These are phyloP conservation scores for Semicossyphus pulcher DNA, from an alignment of 2,113 vertebrate genomes.

Conservation along the genomic window DNA sequence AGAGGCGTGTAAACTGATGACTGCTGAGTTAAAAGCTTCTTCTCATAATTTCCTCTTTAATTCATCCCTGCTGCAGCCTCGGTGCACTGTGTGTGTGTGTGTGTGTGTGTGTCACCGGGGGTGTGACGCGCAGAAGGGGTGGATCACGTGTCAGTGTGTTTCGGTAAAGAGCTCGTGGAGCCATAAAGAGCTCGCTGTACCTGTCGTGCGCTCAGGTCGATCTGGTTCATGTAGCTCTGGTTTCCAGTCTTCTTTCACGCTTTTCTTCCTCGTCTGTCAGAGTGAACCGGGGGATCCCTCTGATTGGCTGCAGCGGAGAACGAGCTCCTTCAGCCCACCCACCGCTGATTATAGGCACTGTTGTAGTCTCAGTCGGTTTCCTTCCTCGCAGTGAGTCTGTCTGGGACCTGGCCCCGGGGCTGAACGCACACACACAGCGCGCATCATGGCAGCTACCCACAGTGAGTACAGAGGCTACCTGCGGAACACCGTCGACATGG, in stretches of 20 bases:
- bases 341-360: conserved; percentile 73
- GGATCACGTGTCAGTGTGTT: conserved; percentile 36
- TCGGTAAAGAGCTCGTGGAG: background rate
- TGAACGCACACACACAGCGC: conserved; percentile 49
- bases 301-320: conserved; percentile 77
- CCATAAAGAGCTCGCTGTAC: conserved; percentile 54
- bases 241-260: background rate
- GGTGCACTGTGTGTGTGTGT: background rate
- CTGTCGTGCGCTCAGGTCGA: conserved; percentile 43
- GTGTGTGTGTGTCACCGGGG: conserved; percentile 33
- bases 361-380: conserved; percentile 32
- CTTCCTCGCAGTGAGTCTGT: conserved; percentile 69
- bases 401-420: conserved; percentile 59
- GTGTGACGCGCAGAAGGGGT: conserved; percentile 47
- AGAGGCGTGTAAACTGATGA: too few relatives aligned
- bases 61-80: too few relatives aligned
- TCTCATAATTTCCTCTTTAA: too few relatives aligned
- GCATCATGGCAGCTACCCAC: conserved; percentile 84
- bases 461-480: conserved; percentile 82
- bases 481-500: conserved; percentile 79
- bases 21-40: too few relatives aligned
- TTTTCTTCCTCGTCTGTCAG: background rate
- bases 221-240: background rate
- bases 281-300: conserved; percentile 6
- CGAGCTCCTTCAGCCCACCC: conserved; percentile 74